Conservation (phyloP, 2,888 invertebrate species). For the Netelia fuscicornis region DNA sequence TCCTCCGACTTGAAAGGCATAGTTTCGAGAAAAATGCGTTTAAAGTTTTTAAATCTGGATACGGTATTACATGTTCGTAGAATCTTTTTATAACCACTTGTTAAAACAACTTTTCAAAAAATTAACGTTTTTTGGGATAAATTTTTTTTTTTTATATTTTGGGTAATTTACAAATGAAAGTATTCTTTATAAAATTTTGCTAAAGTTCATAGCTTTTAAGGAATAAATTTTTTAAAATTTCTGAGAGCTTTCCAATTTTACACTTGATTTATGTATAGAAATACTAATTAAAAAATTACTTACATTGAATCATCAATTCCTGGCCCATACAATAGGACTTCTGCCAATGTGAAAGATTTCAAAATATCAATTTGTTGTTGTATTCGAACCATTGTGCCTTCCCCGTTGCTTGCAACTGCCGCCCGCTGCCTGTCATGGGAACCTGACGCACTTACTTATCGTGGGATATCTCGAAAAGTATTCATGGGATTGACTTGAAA, state of each 20-base stretch:
- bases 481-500: conserved; percentile 7
- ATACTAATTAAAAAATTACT: not conserved
- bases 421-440: too few species aligned
- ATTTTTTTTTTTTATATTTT: too few species aligned
- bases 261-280: conserved; percentile 13
- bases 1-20: too few species aligned
- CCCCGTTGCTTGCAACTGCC: conserved; percentile 8
- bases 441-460: not conserved
- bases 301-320: not conserved
- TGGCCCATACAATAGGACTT: not conserved
- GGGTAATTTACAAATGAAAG: not conserved
- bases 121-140: too few species aligned
- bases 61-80: too few species aligned
- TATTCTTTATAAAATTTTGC: not conserved
- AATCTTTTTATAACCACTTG: not conserved
- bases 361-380: too few species aligned
- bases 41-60: too few species aligned
- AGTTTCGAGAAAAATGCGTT: too few species aligned
- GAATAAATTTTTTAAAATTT: conserved; percentile 4
- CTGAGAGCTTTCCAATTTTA: not conserved
- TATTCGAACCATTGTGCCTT: too few species aligned
- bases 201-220: conserved; percentile 9
- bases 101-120: not conserved
- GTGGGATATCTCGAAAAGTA: conserved; percentile 18
- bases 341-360: too few species aligned